Evolutionary conservation across 2,113 vertebrate species (phyloP), one percentile per base, ranked within the genome.

Genomic region (Lepus americanus): DNA sequence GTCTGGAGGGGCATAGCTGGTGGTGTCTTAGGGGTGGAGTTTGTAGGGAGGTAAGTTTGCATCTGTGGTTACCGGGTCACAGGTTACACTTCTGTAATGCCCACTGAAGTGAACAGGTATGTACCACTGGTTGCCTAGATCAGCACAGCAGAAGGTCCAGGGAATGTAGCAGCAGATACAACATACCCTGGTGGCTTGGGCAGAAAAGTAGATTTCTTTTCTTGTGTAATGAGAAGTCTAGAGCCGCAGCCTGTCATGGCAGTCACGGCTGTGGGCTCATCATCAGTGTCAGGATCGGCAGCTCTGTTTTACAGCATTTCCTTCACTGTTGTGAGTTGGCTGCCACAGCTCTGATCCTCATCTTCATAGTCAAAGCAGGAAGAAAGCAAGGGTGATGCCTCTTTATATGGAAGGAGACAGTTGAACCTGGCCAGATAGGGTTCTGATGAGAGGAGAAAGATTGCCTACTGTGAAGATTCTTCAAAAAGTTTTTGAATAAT

Each of bases 381-480:
- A 76, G 77, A 93, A 78, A 82, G 36, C 76, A 81, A 22, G 22
- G 17, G 31, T 44, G 25, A 1, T 73, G n/a, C 36, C 61, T 19
- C 63, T 88, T 95, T 2, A 23, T 53, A 29, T 59, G 33, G 49
- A 55, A 87, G 22, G 64, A 67, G 79, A 49, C 16, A 12, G 36
- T 63, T 78, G 36, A 85, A 74, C 17, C 59, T n/a, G 23, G 6
- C n/a, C 44, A 59, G 49, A 29, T 27, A 64, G 31, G 2, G 69
- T 92, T 89, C 87, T 81, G 87, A 89, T 20, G 31, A 39, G 61
- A n/a, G 67, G 14, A 31, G 49, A 77, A 83, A 73, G 39, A 49
- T 86, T 29, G 9, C 22, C 78, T 83, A 39, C 19, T 82, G 25
- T 59, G 63, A 70, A 73, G n/a, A 74, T 67, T 31, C 55, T 59